Percentiles rank a stretch among this genome's conserved stretches.
phyloP scores from a whole-genome alignment of 2,888 invertebrate species.

The Cheilosia grossa region DNA sequence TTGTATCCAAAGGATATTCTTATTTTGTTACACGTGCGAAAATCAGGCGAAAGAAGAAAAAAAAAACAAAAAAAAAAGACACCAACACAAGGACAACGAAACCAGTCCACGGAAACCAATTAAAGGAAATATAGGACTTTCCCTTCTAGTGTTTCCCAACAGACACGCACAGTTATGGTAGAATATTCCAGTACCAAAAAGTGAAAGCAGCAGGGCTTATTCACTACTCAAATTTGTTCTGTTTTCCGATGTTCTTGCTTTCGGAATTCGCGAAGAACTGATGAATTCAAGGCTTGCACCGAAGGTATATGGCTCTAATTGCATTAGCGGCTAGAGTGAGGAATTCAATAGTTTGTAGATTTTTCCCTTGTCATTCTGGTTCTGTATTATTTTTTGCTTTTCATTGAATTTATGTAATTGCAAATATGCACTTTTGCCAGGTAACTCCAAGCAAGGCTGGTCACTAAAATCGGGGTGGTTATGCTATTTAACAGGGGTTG shows the following conservation, averaged over 20 bases:
- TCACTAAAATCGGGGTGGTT: conserved; percentile 1
- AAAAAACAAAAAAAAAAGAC: conserved; percentile 23
- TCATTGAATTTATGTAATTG: conserved; percentile 54
- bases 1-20: conserved; percentile 24
- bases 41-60: conserved; percentile 15
- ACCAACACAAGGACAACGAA: conserved; percentile 29
- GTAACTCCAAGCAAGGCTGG: conserved; percentile 38
- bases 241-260: conserved; percentile 78
- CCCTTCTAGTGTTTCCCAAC: conserved; percentile 35
- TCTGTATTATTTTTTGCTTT: conserved; percentile 22
- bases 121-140: conserved; percentile 56
- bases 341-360: conserved; percentile 69
- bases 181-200: conserved; percentile 41
- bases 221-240: conserved; percentile 21
- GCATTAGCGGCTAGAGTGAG: conserved; percentile 79
- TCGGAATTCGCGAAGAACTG: conserved; percentile 81
- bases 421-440: conserved; percentile 63
- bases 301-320: conserved; percentile 81
- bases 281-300: conserved; percentile 72
- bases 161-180: conserved; percentile 14
- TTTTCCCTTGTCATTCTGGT: conserved; percentile 7
- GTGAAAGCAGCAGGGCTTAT: conserved; percentile 45
- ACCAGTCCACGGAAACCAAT: conserved; percentile 38
- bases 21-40: conserved; percentile 38
- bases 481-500: conserved; percentile 9